These are phyloP conservation scores for Ambastaia sidthimunki DNA, from an alignment of 2,797 vertebrate species.

Conservation along the genomic window DNA sequence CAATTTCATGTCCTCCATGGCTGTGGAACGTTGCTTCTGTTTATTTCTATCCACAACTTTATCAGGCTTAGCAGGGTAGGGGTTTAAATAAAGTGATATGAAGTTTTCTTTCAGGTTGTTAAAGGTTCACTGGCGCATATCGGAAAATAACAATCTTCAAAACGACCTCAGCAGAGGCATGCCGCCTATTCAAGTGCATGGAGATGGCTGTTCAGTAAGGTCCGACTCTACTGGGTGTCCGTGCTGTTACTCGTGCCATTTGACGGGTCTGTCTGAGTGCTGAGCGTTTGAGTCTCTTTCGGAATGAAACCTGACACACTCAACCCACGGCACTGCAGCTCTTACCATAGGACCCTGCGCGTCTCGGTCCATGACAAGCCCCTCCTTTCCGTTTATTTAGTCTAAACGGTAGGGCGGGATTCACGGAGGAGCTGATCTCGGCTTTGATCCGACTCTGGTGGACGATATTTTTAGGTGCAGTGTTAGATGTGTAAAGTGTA, in stretches of 20 bases:
- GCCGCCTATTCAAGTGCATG: constrained; percentile 25
- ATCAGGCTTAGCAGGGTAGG: constrained; percentile 10
- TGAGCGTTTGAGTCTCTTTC: constrained; percentile 33
- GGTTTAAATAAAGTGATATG: constrained; percentile 1
- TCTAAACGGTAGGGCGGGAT: constrained; percentile 85
- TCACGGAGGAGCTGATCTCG: constrained; percentile 66
- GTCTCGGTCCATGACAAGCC: constrained; percentile 61
- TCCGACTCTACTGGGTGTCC: constrained; percentile 11
- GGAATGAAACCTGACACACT: constrained; percentile 48
- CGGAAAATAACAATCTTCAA: constrained; percentile 7
- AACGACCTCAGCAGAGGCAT: constrained; percentile 25
- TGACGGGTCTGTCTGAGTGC: constrained; percentile 53
- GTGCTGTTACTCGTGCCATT: constrained; percentile 60
- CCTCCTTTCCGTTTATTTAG: constrained; percentile 86
- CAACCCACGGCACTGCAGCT: constrained; percentile 51
- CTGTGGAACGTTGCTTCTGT: constrained; percentile 17
- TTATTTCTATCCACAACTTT: constrained; percentile 29
- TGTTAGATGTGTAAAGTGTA: no score
- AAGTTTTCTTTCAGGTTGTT: constrained; percentile 27
- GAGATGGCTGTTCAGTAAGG: constrained; percentile 25
- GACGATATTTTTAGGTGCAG: constrained; percentile 77
- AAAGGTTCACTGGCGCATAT: background rate
- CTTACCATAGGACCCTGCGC: constrained; percentile 62
- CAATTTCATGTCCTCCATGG: constrained; percentile 72
- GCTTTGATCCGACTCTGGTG: constrained; percentile 71